These are phyloP conservation scores for Zaprionus tsacasi DNA, from an alignment of 1,140 invertebrate species.

Conservation along the genomic window DNA sequence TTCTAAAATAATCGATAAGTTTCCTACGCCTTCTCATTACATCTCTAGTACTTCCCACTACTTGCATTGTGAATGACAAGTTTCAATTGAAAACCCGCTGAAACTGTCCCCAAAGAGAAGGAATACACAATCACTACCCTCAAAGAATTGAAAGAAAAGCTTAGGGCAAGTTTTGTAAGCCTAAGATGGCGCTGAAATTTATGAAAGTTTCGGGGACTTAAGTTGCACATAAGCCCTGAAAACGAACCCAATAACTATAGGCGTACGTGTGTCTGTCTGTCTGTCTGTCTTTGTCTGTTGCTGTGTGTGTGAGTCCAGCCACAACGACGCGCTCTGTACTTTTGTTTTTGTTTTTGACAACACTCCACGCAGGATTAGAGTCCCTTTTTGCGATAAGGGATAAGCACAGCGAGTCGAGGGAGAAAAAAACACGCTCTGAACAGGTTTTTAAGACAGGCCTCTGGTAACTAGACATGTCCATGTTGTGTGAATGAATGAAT, in stretches of 20 bases:
- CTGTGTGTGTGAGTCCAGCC: slow-evolving; percentile 25
- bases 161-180: slow-evolving; percentile 56
- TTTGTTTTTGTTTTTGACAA: slow-evolving; percentile 47
- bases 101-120: slow-evolving; percentile 41
- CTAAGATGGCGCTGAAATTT: slow-evolving; percentile 60
- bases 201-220: slow-evolving; percentile 68
- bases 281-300: too few relatives aligned
- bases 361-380: slow-evolving; percentile 59
- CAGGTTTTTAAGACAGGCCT: slow-evolving; percentile 33
- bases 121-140: slow-evolving; percentile 46
- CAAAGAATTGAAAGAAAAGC: slow-evolving; percentile 50
- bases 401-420: slow-evolving; percentile 12
- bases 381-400: slow-evolving; percentile 55
- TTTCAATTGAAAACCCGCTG: slow-evolving; percentile 53
- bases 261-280: background rate
- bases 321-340: slow-evolving; percentile 20
- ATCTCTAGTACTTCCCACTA: background rate
- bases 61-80: slow-evolving; percentile 30
- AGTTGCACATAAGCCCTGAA: slow-evolving; percentile 75
- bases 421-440: slow-evolving; percentile 1
- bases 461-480: slow-evolving; percentile 21
- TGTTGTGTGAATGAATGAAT: slow-evolving; percentile 34
- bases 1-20: too few relatives aligned
- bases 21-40: too few relatives aligned
- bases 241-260: slow-evolving; percentile 65